These are phyloP conservation scores for Microctonus brassicae DNA, from an alignment of 2,888 invertebrate species.

Conservation along the genomic window DNA sequence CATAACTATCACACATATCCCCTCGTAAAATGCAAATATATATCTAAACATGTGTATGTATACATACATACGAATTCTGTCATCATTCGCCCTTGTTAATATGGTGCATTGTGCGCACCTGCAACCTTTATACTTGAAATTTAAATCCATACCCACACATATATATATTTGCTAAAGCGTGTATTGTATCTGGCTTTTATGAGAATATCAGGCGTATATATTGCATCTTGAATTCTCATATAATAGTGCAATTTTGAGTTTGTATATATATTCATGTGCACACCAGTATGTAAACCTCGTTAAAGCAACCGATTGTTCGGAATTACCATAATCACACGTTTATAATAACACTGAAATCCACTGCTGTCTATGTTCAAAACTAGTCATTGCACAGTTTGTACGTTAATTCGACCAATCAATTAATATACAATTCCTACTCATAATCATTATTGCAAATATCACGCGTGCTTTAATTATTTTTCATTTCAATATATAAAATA, in stretches of 20 bases:
- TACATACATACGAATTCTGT: conserved; percentile 33
- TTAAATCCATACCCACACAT: not conserved
- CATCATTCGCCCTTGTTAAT: conserved; percentile 27
- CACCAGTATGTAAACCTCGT: conserved; percentile 30
- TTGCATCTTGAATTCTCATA: conserved; percentile 11
- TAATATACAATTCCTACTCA: not conserved
- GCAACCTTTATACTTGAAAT: not conserved
- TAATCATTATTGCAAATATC: not conserved
- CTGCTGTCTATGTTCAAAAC: not conserved
- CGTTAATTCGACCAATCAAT: conserved; percentile 19
- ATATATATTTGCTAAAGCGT: not conserved
- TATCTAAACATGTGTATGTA: no score
- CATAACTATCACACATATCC: not conserved
- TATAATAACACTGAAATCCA: not conserved
- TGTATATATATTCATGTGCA: conserved; percentile 2
- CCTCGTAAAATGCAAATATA: conserved; percentile 2
- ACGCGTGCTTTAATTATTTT: no score
- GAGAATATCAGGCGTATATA: conserved; percentile 3
- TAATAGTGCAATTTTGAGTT: conserved; percentile 39
- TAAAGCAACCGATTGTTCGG: conserved; percentile 36
- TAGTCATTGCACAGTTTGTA: not conserved
- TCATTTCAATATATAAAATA: no score
- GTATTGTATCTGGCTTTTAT: conserved; percentile 16
- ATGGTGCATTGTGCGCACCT: not conserved
- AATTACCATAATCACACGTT: conserved; percentile 39